These are phyloP conservation scores for Argyresthia albistria DNA, from an alignment of 2,888 invertebrate genomes.

Conservation along the genomic window DNA sequence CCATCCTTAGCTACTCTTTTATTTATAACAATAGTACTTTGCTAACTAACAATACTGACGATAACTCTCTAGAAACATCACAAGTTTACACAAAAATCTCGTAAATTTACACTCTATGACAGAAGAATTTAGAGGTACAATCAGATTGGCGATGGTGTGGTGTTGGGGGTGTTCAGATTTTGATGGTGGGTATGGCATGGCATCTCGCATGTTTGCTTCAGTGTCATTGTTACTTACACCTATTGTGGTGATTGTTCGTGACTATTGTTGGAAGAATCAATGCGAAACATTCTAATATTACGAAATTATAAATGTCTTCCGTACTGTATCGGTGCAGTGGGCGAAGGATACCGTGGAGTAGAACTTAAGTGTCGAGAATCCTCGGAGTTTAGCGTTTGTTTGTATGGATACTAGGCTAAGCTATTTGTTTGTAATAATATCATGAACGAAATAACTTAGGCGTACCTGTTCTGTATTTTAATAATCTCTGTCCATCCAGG, in stretches of 20 bases:
- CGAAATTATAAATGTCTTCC: conserved; percentile 71
- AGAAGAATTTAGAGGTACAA: background rate
- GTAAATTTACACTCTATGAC: too few species aligned
- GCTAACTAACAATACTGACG: conserved; percentile 43
- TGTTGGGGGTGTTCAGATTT: conserved; percentile 7
- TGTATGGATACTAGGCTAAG: too few species aligned
- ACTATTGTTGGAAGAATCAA: conserved; percentile 54
- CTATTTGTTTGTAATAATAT: background rate
- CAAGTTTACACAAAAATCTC: too few species aligned
- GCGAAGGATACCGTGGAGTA: background rate
- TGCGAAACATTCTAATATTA: conserved; percentile 72
- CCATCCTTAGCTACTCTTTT: conserved; percentile 69
- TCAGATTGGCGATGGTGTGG: background rate
- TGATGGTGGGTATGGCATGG: conserved; percentile 26
- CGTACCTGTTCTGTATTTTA: too few species aligned
- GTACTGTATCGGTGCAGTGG: conserved; percentile 22
- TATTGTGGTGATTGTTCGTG: conserved; percentile 60
- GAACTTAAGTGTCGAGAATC: too few species aligned
- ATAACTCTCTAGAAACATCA: too few species aligned
- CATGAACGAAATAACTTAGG: background rate
- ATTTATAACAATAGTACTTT: conserved; percentile 61
- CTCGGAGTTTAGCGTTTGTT: too few species aligned
- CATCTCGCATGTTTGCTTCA: conserved; percentile 66
- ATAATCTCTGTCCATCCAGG: too few species aligned
- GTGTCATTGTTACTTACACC: conserved; percentile 69